phyloP scores from a whole-genome alignment of 1,140 invertebrate genomes.

The Linepithema humile region DNA sequence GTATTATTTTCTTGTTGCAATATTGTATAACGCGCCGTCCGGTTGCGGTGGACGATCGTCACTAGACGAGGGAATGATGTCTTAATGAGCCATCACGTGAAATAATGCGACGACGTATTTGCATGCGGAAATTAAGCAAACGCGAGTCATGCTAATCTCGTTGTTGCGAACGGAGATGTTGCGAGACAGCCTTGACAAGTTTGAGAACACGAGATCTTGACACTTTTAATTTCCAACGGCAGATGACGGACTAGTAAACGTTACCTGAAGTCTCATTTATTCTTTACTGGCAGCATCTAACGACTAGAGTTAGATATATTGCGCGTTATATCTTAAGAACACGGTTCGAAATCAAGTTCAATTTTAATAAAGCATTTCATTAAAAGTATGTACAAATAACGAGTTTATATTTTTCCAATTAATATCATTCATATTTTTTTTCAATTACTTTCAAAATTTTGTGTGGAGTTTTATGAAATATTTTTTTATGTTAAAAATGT shows the following conservation, averaged over 20 bases:
- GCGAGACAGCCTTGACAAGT: not conserved
- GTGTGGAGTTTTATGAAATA: not conserved
- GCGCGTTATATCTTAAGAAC: not conserved
- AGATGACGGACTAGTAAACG: not conserved
- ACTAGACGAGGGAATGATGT: not conserved
- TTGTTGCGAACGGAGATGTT: not conserved
- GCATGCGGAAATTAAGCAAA: not conserved
- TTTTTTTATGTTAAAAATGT: not conserved
- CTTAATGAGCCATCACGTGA: slow-evolving; percentile 14
- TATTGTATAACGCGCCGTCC: slow-evolving; percentile 6
- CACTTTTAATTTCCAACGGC: not conserved
- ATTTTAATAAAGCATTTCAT: no score
- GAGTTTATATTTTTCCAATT: not conserved
- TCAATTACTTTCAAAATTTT: not conserved
- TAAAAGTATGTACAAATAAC: not conserved
- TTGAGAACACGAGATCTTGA: not conserved
- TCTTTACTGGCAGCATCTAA: not conserved
- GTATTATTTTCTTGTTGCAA: not conserved
- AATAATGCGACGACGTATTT: slow-evolving; percentile 18
- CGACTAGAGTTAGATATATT: not conserved
- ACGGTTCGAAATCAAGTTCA: no score
- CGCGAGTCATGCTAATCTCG: slow-evolving; percentile 29
- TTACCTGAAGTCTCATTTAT: not conserved
- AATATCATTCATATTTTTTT: no score
- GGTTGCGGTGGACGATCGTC: not conserved